These are phyloP conservation scores for Heterocephalus glaber DNA, from an alignment of 2,113 vertebrate species.

Conservation along the genomic window DNA sequence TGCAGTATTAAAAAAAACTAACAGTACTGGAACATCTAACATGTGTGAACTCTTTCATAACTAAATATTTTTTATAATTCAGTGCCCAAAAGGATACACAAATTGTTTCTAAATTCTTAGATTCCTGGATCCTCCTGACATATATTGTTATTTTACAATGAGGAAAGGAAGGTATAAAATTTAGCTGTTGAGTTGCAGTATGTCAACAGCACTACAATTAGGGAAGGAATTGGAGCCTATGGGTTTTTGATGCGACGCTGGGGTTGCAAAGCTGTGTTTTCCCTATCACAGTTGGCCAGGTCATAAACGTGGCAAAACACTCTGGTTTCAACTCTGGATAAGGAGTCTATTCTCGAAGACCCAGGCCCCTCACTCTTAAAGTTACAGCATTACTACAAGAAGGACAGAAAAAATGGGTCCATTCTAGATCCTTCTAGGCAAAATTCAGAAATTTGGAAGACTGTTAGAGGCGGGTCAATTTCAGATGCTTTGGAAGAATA, in stretches of 20 bases:
- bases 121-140: not conserved
- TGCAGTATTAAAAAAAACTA: not conserved
- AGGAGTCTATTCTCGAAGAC: not conserved
- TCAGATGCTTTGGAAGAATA: not conserved
- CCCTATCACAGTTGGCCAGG: not conserved
- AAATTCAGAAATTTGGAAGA: constrained; percentile 9
- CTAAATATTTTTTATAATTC: not conserved
- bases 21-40: not conserved
- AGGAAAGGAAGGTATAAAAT: not conserved
- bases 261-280: not conserved
- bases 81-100: not conserved
- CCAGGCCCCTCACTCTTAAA: not conserved
- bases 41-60: not conserved
- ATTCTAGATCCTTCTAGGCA: not conserved
- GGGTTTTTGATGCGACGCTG: not conserved
- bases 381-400: not conserved
- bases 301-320: rapidly evolving
- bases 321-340: not conserved
- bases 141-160: not conserved
- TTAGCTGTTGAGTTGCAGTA: not conserved
- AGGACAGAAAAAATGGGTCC: not conserved
- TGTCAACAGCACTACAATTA: not conserved
- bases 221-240: not conserved
- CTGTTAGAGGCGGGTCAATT: not conserved
- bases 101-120: not conserved